phyloP scores from a whole-genome alignment of 1,140 invertebrate genomes.

The Luehdorfia chinensis region DNA sequence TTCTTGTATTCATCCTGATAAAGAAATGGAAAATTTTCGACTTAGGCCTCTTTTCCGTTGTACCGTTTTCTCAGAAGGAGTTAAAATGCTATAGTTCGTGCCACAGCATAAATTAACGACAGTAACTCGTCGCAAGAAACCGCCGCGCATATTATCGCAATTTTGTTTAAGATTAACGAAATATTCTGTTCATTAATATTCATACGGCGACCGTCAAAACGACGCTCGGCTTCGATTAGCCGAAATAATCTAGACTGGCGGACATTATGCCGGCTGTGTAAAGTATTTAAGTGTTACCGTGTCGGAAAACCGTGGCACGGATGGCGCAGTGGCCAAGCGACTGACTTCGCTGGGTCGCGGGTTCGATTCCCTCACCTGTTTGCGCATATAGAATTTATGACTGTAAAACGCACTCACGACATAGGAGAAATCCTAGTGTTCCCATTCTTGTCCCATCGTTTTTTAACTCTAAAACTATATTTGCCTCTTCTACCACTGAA shows the following conservation, averaged over 20 bases:
- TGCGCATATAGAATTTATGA: too few species aligned
- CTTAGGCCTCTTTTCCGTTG: slow-evolving; percentile 28
- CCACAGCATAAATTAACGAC: slow-evolving; percentile 67
- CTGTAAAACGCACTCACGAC: too few species aligned
- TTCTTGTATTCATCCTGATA: too few species aligned
- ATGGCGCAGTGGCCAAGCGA: too few species aligned
- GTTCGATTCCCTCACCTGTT: too few species aligned
- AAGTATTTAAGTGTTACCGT: too few species aligned
- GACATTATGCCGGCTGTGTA: too few species aligned
- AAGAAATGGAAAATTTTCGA: background rate
- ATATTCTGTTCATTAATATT: slow-evolving; percentile 61
- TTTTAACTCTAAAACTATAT: background rate
- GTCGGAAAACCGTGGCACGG: too few species aligned
- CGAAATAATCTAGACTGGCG: slow-evolving; percentile 14
- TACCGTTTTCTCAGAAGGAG: slow-evolving; percentile 60
- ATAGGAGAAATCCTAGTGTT: too few species aligned
- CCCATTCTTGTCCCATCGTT: background rate
- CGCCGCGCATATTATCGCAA: slow-evolving; percentile 68
- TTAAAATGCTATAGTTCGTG: slow-evolving; percentile 76
- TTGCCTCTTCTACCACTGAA: too few species aligned
- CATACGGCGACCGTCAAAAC: slow-evolving; percentile 43
- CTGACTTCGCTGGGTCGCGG: too few species aligned
- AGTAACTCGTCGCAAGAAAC: slow-evolving; percentile 58
- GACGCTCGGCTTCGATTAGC: slow-evolving; percentile 43
- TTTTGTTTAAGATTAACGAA: slow-evolving; percentile 69